A percentile compares a stretch with the other conserved stretches of the same genome.
These are phyloP conservation scores for Criorhina ranunculi DNA, from an alignment of 2,888 invertebrate species.

Conservation along the genomic window DNA sequence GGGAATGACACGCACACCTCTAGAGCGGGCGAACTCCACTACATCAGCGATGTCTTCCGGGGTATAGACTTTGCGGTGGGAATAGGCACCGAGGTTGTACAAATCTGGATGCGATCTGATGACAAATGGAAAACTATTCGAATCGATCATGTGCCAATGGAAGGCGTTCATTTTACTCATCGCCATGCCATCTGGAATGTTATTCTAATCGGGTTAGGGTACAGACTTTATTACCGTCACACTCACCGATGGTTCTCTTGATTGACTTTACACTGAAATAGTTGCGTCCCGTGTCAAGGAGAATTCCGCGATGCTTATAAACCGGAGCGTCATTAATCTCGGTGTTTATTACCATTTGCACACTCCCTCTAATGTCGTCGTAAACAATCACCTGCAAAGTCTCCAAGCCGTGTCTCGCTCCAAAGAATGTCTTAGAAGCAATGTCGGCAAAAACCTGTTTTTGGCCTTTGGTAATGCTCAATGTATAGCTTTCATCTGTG, in stretches of 20 bases:
- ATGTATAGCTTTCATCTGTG: conserved; percentile 86
- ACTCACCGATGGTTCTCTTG: conserved; percentile 89
- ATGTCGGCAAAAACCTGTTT: conserved; percentile 85
- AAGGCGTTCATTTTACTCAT: conserved; percentile 95
- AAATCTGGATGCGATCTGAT: conserved; percentile 89
- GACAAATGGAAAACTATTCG: conserved; percentile 96
- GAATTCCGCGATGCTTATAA: conserved; percentile 94
- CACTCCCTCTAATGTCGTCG: conserved; percentile 82
- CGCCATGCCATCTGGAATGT: conserved; percentile 91
- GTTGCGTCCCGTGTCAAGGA: conserved; percentile 96
- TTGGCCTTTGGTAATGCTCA: conserved; percentile 81
- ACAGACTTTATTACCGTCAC: background rate
- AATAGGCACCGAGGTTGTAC: conserved; percentile 91
- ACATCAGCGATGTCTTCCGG: conserved; percentile 86
- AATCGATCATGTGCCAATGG: conserved; percentile 97
- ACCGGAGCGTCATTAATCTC: conserved; percentile 91
- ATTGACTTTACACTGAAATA: conserved; percentile 90
- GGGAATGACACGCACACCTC: conserved; percentile 94
- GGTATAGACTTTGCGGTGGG: conserved; percentile 88
- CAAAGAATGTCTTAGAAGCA: conserved; percentile 86
- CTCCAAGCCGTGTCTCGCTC: conserved; percentile 87
- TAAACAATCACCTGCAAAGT: conserved; percentile 84
- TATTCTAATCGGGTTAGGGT: background rate
- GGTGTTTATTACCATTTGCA: conserved; percentile 87
- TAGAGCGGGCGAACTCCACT: conserved; percentile 88